Conservation (phyloP, 2,888 invertebrate genomes). For the Noctua fimbriata region DNA sequence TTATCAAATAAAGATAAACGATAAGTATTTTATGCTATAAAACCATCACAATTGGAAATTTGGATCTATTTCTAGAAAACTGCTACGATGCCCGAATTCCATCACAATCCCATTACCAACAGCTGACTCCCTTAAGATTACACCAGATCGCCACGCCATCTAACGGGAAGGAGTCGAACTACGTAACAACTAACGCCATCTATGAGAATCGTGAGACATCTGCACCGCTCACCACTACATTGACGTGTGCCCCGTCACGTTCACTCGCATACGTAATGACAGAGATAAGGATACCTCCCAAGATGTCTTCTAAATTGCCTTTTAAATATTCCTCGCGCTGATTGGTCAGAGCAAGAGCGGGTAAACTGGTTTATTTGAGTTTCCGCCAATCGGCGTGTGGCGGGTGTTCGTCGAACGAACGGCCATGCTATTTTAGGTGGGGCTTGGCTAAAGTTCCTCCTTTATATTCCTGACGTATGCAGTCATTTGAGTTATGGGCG, state of each 20-base stretch:
- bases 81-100: constrained; percentile 63
- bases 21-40: constrained; percentile 36
- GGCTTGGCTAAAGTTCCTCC: constrained; percentile 84
- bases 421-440: constrained; percentile 89
- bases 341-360: constrained; percentile 83
- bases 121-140: constrained; percentile 72
- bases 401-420: constrained; percentile 78
- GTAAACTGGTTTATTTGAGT: constrained; percentile 78
- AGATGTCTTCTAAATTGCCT: constrained; percentile 83
- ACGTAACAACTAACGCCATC: constrained; percentile 80
- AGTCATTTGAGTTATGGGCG: constrained; percentile 88
- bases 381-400: constrained; percentile 82
- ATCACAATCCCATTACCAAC: constrained; percentile 72
- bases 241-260: constrained; percentile 73
- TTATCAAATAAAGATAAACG: constrained; percentile 21
- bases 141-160: constrained; percentile 75
- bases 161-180: constrained; percentile 75
- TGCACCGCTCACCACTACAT: constrained; percentile 74
- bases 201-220: constrained; percentile 65
- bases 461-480: constrained; percentile 89
- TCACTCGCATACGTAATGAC: constrained; percentile 79
- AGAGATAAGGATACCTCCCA: constrained; percentile 79
- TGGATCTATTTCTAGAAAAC: constrained; percentile 47
- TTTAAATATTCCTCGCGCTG: constrained; percentile 81
- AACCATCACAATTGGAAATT: constrained; percentile 26